Evolutionary conservation across 2,797 vertebrate species (phyloP).

Genomic region (Bradypodion ventrale): DNA sequence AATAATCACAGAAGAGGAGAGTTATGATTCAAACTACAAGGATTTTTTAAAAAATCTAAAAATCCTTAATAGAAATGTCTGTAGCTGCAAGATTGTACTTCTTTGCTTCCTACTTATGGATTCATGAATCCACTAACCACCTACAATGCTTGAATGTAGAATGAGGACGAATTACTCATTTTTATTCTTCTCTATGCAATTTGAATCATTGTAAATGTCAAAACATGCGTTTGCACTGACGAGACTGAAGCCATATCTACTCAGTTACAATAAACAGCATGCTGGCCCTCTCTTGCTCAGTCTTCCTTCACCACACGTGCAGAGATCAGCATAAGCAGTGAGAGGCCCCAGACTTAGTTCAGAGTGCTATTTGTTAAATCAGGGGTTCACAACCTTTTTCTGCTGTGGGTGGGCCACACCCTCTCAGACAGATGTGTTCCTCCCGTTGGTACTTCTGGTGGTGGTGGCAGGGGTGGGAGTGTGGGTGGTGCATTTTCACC

Average conservation of each 20-base stretch:
- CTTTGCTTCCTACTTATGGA: not conserved
- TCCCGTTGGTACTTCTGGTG: too few species aligned
- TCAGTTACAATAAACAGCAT: not conserved
- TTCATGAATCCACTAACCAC: not conserved
- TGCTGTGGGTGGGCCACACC: too few species aligned
- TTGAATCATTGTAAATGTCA: constrained; percentile 9
- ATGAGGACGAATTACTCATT: constrained; percentile 9
- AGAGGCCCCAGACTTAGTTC: constrained; percentile 28
- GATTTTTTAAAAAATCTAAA: not conserved
- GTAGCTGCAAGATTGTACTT: not conserved
- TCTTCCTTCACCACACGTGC: rapidly evolving
- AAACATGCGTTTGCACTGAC: constrained; percentile 9
- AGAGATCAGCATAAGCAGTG: constrained; percentile 32
- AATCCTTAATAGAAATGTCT: not conserved
- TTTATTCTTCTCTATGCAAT: not conserved
- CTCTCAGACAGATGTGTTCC: too few species aligned
- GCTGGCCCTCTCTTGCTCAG: not conserved
- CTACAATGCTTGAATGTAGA: constrained; percentile 25
- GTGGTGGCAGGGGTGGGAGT: too few species aligned
- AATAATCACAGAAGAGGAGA: not conserved
- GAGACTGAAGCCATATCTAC: not conserved
- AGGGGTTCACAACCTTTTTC: too few species aligned
- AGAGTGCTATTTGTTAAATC: constrained; percentile 18
- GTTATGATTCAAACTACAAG: not conserved
- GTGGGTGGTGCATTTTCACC: too few species aligned